phyloP scores from a whole-genome alignment of 2,888 invertebrate genomes.

The Bombylius major region DNA sequence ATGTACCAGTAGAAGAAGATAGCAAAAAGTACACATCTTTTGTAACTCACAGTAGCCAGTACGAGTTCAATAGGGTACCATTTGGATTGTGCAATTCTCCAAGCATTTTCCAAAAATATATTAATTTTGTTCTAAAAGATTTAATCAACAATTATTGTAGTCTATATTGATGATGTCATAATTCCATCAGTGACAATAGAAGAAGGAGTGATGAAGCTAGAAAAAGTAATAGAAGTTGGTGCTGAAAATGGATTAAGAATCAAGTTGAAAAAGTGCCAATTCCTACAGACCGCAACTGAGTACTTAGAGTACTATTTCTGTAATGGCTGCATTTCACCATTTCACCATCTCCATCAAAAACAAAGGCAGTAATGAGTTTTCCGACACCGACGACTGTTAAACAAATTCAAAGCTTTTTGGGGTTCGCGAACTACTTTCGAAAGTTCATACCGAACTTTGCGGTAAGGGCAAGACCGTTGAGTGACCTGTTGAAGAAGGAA shows the following conservation, averaged over 20 bases:
- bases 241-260: not conserved
- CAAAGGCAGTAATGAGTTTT: no score
- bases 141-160: constrained; percentile 6
- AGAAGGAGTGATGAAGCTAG: constrained; percentile 7
- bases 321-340: no score
- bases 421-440: no score
- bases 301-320: no score
- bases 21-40: constrained; percentile 19
- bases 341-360: no score
- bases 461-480: no score
- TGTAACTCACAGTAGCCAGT: constrained; percentile 18
- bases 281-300: no score
- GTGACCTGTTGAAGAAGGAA: no score
- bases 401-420: no score
- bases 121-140: constrained; percentile 13
- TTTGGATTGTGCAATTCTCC: constrained; percentile 24
- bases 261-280: no score
- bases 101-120: constrained; percentile 15
- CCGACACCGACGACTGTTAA: no score
- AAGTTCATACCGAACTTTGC: no score
- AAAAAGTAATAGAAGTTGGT: constrained; percentile 6
- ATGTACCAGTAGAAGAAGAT: constrained; percentile 18
- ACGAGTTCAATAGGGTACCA: constrained; percentile 14
- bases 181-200: constrained; percentile 9
- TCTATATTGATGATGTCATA: constrained; percentile 19